phyloP scores from a whole-genome alignment of 2,113 vertebrate genomes.

The Gymnobelideus leadbeateri region DNA sequence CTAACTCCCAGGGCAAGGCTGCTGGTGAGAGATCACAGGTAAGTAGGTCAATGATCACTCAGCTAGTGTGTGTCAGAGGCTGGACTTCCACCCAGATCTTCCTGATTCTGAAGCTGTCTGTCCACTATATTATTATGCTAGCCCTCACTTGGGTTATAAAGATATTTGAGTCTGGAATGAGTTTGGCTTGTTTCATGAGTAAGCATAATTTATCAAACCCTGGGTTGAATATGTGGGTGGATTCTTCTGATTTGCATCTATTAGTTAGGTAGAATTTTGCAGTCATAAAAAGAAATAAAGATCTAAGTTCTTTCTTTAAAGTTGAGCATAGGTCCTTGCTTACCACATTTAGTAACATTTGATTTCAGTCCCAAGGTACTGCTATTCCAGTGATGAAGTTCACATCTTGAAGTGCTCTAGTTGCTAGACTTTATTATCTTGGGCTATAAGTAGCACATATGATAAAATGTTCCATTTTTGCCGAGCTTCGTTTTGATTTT shows the following conservation, averaged over 20 bases:
- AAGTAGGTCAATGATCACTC: background rate
- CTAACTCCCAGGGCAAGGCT: background rate
- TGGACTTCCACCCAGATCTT: background rate
- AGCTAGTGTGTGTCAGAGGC: background rate
- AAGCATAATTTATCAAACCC: background rate
- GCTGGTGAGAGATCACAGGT: background rate
- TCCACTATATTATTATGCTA: background rate
- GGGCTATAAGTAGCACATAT: constrained; percentile 42
- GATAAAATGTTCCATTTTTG: constrained; percentile 64
- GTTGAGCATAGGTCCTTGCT: background rate
- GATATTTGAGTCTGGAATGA: background rate
- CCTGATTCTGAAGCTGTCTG: background rate
- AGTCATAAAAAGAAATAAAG: background rate
- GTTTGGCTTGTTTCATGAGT: background rate
- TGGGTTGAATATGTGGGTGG: background rate
- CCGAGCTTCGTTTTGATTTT: constrained; percentile 61
- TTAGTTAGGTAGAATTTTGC: background rate
- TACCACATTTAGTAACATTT: background rate
- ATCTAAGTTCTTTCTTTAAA: background rate
- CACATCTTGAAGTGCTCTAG: background rate
- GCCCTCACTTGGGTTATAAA: background rate
- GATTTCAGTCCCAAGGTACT: background rate
- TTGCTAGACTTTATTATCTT: background rate
- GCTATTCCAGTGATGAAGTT: background rate
- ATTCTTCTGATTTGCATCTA: background rate